phyloP scores from a whole-genome alignment of 2,113 vertebrate genomes.

The Crotophaga sulcirostris region DNA sequence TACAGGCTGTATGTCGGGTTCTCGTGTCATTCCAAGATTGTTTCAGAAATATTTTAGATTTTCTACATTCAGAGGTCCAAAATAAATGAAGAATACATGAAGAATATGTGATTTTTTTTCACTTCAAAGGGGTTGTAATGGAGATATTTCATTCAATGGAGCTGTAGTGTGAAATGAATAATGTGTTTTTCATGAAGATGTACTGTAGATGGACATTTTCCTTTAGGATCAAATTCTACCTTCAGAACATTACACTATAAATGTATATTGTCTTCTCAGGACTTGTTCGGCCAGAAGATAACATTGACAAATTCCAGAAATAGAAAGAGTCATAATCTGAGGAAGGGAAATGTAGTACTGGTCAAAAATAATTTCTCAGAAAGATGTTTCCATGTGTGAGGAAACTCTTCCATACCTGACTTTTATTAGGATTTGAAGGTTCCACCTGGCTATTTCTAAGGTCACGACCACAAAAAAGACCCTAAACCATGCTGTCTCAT shows the following conservation, averaged over 20 bases:
- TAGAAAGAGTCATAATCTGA: not conserved
- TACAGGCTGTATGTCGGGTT: not conserved
- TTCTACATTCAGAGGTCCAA: not conserved
- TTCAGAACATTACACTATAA: not conserved
- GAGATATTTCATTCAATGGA: not conserved
- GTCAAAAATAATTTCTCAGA: not conserved
- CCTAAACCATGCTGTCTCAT: not conserved
- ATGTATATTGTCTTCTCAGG: not conserved
- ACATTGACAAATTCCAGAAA: not conserved
- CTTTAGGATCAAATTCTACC: not conserved
- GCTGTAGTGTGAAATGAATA: not conserved
- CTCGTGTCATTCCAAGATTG: not conserved
- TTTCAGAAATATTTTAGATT: not conserved
- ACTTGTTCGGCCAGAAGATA: not conserved
- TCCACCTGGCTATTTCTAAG: not conserved
- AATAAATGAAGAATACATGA: not conserved
- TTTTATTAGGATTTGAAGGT: not conserved
- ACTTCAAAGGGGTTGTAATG: not conserved
- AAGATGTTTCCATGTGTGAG: not conserved
- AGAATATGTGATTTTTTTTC: not conserved
- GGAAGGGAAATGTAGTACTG: not conserved
- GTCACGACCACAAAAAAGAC: not conserved
- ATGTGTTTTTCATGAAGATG: not conserved
- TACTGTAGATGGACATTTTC: not conserved
- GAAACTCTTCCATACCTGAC: not conserved